phyloP scores from a whole-genome alignment of 2,888 invertebrate species.

The Ariolimax columbianus region DNA sequence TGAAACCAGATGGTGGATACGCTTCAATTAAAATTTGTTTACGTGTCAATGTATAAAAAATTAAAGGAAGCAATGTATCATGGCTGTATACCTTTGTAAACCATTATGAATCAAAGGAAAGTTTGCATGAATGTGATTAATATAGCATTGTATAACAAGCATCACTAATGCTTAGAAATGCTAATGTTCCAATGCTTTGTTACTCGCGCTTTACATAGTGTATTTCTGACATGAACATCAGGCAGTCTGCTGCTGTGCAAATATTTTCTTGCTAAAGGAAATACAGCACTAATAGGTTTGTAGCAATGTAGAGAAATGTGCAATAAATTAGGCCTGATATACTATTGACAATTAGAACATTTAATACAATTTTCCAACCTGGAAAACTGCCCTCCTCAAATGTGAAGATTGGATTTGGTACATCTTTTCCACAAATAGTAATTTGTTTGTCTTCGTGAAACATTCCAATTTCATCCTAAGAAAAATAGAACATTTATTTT shows the following conservation, averaged over 20 bases:
- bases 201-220: too few species aligned
- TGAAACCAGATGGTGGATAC: too few species aligned
- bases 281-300: too few species aligned
- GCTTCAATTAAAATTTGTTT: too few species aligned
- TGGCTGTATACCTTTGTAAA: constrained; percentile 44
- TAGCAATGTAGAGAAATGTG: too few species aligned
- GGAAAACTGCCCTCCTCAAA: constrained; percentile 96
- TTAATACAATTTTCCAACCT: constrained; percentile 80
- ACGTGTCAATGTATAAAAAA: too few species aligned
- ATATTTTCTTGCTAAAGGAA: too few species aligned
- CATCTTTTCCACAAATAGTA: constrained; percentile 89
- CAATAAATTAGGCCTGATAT: too few species aligned
- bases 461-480: constrained; percentile 86
- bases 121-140: constrained; percentile 32
- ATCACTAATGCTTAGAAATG: constrained; percentile 7
- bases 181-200: background rate
- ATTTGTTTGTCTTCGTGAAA: constrained; percentile 90
- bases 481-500: background rate
- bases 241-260: too few species aligned
- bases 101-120: constrained; percentile 45
- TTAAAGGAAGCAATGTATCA: constrained; percentile 21
- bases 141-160: constrained; percentile 7
- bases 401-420: constrained; percentile 91
- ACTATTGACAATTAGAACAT: background rate
- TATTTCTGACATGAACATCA: too few species aligned